Evolutionary conservation across 1,140 invertebrate genomes (phyloP), one percentile per base, ranked within the genome.

Genomic region (Diorhabda elongata): DNA sequence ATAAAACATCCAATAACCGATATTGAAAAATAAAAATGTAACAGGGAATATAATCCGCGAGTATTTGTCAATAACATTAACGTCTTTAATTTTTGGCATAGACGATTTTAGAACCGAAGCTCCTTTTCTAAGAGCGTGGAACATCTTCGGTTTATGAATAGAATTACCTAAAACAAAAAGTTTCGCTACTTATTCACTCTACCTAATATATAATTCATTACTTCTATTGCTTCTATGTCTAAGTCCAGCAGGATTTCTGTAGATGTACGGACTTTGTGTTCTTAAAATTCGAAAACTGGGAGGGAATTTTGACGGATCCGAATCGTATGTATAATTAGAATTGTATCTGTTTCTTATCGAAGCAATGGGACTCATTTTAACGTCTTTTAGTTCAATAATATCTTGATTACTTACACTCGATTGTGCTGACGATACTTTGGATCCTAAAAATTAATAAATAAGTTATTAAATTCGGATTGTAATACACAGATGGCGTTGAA

Each of bases 11-110:
- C 96, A 98, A 81, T 98, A 98, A 67, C 91, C 89, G 9, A 90
- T 87, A 80, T 98, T 98, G 82, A 98, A 98, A 56, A 96, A 80
- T 73, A 98, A 86, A 81, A 98, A 99, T 69, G 95, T 92, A 42
- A 96, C 89, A 0, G 97, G 97, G 82, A 99, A 99, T 64, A 97
- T 86, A 69, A 98, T 89, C 71, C 97, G 85, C 5, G 96, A 97
- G 79, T 97, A 97, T 78, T 97, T 97, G 82, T 98, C 97, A 76
- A 99, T 98, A 59, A 96, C 91, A 80, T 98, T 98, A 52, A 99
- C 96, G 82, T 98, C 96, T 78, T 96, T 93, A 74, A 98, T 97
- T 81, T 92, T 91, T 2, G 95, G 96, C 83, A 98, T 91, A 4
- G 92, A 93, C 5, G 90, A 87, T 76, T 90, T 90, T 59, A 94